Base-by-base conservation (phyloP, 2,113 vertebrate species). In the Corythaeola cristata region DNA sequence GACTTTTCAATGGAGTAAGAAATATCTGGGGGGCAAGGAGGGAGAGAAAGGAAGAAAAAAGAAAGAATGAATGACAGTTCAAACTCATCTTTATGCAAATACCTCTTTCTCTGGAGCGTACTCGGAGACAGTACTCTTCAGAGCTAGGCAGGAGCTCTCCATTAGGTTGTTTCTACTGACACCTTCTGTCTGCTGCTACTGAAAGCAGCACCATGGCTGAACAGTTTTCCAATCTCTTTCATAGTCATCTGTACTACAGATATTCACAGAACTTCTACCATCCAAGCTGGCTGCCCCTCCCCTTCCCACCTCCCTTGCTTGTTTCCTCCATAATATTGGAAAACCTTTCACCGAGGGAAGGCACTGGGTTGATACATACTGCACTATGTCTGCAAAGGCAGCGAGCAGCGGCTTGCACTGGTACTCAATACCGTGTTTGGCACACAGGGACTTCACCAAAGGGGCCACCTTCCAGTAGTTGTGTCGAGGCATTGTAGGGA, bases 401-500 rank as follows among this genome's bases (percentile, higher is more conserved):
- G 93, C 92, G 80, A 98, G 58, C 77, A 98, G 83, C 0, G 98
- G 91, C 91, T 98, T 98, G 75, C 96, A 97, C 82, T 98, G 96
- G 90, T 98, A 98, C 26, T 97, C 62, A 2, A 98, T 67, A 13
- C 98, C 98, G 0, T 98, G 96, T 63, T 98, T 98, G 93, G 97
- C 96, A 64, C 98, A 98, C 75, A 98, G 81, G 33, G 98, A 98
- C 81, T 58, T 97, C 88, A 98, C 98, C 71, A 98, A 74, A 32
- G 98, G 98, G 2, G 98, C 98, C 64, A 97, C 98, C 67, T 98
- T 98, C 96, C 97, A 94, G 96, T 98, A 98, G 56, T 98, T 98
- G 96, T 98, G 98, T 16, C 98, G 75, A 10, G 98, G 98, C 98
- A 97, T 95, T 5, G 98, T 98, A 20, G 98, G 98, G 37, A 99